Percentiles rank a stretch among this genome's conserved stretches.
phyloP scores from a whole-genome alignment of 2,888 invertebrate genomes.

The Mesochorus sp. region DNA sequence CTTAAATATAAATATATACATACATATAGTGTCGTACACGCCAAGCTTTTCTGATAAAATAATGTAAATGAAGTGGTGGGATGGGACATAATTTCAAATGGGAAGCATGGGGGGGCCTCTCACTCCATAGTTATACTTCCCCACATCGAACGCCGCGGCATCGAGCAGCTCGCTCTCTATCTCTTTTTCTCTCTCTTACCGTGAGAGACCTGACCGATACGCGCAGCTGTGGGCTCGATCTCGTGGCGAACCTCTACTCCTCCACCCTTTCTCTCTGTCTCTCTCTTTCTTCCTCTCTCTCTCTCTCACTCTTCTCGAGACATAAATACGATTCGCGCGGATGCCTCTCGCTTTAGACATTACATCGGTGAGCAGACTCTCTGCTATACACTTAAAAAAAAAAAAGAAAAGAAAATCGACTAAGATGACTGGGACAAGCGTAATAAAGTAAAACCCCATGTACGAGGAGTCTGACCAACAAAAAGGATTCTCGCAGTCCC shows the following conservation, averaged over 20 bases:
- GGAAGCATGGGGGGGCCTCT: constrained; percentile 47
- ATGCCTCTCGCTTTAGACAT: constrained; percentile 38
- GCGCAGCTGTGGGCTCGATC: constrained; percentile 44
- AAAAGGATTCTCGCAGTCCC: constrained; percentile 22
- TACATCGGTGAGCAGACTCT: constrained; percentile 33
- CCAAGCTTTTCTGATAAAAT: constrained; percentile 62
- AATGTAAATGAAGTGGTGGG: constrained; percentile 60
- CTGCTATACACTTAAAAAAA: constrained; percentile 21
- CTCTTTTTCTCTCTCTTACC: not conserved
- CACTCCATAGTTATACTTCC: constrained; percentile 40
- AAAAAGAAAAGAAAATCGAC: constrained; percentile 25
- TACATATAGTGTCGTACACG: constrained; percentile 38
- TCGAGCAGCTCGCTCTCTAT: constrained; percentile 35
- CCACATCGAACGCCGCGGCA: constrained; percentile 22
- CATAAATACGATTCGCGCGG: constrained; percentile 46
- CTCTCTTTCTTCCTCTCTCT: constrained; percentile 14
- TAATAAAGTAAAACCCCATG: constrained; percentile 41
- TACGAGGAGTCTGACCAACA: constrained; percentile 8
- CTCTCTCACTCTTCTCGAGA: constrained; percentile 15
- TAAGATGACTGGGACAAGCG: constrained; percentile 47
- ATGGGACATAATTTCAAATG: constrained; percentile 60
- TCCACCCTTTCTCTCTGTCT: no score
- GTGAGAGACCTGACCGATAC: constrained; percentile 45
- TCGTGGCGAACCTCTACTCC: constrained; percentile 50
- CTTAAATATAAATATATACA: not conserved